These are phyloP conservation scores for Rhea americana DNA, from an alignment of 2,113 vertebrate species.

Conservation along the genomic window DNA sequence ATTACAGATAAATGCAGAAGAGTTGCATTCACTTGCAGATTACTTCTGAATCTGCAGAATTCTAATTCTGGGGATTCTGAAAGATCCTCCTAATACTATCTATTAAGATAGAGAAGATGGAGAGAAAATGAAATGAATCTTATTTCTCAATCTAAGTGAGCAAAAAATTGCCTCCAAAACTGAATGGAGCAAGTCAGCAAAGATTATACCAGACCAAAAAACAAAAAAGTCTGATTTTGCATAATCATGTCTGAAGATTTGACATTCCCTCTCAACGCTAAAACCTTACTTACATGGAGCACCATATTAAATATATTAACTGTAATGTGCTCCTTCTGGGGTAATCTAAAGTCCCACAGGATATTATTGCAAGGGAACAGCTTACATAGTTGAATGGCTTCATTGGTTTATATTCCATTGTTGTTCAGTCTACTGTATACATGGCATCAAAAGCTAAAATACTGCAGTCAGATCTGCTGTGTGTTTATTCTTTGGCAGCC, in stretches of 20 bases:
- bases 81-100: not conserved
- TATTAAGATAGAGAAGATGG: not conserved
- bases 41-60: not conserved
- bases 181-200: not conserved
- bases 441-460: not conserved
- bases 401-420: not conserved
- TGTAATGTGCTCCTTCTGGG: not conserved
- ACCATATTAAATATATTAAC: not conserved
- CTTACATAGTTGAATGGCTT: not conserved
- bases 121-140: slow-evolving; percentile 31
- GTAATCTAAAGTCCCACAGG: not conserved
- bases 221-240: slow-evolving; percentile 29
- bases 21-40: not conserved
- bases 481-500: not conserved
- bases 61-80: not conserved
- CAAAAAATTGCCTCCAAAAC: not conserved
- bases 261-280: slow-evolving; percentile 9
- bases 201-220: slow-evolving; percentile 9
- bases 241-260: slow-evolving; percentile 37
- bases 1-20: not conserved
- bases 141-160: slow-evolving; percentile 16
- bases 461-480: not conserved
- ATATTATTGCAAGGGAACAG: not conserved
- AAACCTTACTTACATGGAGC: slow-evolving; percentile 24
- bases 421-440: not conserved